Base-by-base conservation (phyloP, 2,888 invertebrate genomes). In the Dryomyza anilis region DNA sequence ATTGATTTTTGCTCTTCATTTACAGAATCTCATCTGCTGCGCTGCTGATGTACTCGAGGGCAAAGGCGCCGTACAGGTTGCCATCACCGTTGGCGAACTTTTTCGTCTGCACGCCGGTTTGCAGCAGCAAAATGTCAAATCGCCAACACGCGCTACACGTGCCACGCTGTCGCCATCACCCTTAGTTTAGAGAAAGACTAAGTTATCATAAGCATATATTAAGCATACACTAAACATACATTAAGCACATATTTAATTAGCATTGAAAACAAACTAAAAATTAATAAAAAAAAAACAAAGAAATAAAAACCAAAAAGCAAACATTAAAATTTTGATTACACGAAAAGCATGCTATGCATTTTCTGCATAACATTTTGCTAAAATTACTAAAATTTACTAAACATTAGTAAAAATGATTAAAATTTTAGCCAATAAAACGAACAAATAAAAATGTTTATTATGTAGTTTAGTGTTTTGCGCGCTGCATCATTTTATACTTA, bases 11-110 rank as follows among this genome's bases (percentile, higher is more conserved):
- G 10, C 52, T 16, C 23, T n/a, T 29, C 30, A 27, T 53, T 73
- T 72, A 67, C 72, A 81, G 96, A 95, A 94, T 81, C 87, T 95
- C 73, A 89, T 95, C 79, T 96, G 96, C 85, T 93, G 94, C 81
- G 90, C 95, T 39, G 91, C 94, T 36, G 96, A 96, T 83, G 93
- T 96, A n/a, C 85, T 96, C 50, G 95, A 95, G 84, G 95, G 95
- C 64, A 91, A 94, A 79, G 93, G 93, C 1, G 88, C 93, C 14
- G 92, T 94, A 2, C 91, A 94, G 79, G 91, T 96, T 25, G 95
- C 95, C 56, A 91, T 94, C 69, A 96, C 96, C 0, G 95, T 96
- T 23, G 89, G 91, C 1, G 94, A 95, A 81, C 85, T 96, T 16
- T 86, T 95, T 58, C 87, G 91, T 68, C 87, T 93, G 80, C 87